A percentile compares a stretch with the other conserved stretches of the same genome.
phyloP scores from a whole-genome alignment of 2,113 vertebrate species.

The Antigone vipio region DNA sequence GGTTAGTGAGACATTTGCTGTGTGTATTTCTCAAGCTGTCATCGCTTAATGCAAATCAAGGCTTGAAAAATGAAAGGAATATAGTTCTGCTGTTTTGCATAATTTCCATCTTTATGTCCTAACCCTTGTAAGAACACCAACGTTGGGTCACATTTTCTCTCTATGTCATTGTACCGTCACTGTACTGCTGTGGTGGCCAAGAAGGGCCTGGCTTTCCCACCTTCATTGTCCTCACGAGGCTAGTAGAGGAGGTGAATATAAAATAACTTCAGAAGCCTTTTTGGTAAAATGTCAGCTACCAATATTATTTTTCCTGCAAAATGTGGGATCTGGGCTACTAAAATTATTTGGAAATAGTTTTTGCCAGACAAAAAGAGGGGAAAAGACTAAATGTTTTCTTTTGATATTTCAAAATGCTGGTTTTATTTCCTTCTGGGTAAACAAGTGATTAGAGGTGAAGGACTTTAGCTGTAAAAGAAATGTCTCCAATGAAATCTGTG shows the following conservation, averaged over 20 bases:
- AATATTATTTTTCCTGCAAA: neutral
- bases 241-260: neutral
- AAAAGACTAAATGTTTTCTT: neutral
- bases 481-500: neutral
- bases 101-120: neutral
- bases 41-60: neutral
- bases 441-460: neutral
- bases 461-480: neutral
- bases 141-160: neutral
- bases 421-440: neutral
- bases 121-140: neutral
- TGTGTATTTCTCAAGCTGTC: neutral
- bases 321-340: neutral
- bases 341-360: neutral
- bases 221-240: neutral
- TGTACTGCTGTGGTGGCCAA: neutral
- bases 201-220: neutral
- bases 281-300: neutral
- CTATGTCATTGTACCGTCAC: fast-evolving
- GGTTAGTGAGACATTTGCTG: neutral
- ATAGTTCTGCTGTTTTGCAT: neutral
- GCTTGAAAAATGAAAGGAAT: neutral
- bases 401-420: neutral
- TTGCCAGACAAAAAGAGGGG: neutral
- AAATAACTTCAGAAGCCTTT: neutral